These are phyloP conservation scores for Siniperca undulata DNA, from an alignment of 2,797 vertebrate genomes.

Conservation along the genomic window DNA sequence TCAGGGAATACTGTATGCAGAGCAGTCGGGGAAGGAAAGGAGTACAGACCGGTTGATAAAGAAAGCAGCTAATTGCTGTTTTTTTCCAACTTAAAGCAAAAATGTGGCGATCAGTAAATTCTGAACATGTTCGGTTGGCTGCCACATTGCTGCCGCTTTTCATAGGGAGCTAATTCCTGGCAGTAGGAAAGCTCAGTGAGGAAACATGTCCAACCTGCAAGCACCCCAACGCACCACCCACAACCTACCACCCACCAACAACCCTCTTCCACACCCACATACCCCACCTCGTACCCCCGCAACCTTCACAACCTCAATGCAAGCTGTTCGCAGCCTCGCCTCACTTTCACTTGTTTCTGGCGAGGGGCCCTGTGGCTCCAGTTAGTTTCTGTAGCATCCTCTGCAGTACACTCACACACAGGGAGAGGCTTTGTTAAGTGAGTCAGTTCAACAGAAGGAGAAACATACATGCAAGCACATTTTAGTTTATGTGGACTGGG, in stretches of 20 bases:
- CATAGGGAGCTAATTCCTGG: conserved; percentile 5
- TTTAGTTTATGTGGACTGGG: conserved; percentile 26
- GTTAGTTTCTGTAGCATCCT: conserved; percentile 41
- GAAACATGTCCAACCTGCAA: neutral
- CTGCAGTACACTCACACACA: conserved; percentile 33
- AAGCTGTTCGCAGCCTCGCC: conserved; percentile 47
- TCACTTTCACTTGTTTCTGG: conserved; percentile 23
- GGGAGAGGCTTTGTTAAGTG: conserved; percentile 41
- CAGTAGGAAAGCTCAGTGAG: neutral
- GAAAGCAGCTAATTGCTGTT: conserved; percentile 25
- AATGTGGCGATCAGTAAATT: conserved; percentile 29
- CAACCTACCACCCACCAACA: conserved; percentile 14
- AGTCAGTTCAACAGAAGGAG: conserved; percentile 48
- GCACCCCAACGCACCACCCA: neutral
- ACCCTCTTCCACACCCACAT: conserved; percentile 24
- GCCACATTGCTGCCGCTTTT: conserved; percentile 5
- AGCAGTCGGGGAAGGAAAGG: neutral
- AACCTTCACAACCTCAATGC: conserved; percentile 45
- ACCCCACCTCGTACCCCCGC: conserved; percentile 14
- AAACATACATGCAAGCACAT: conserved; percentile 46
- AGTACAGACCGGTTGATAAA: conserved; percentile 17
- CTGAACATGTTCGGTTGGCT: conserved; percentile 24
- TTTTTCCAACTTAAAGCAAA: neutral
- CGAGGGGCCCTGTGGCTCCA: conserved; percentile 30
- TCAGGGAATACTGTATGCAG: conserved; percentile 36